Evolutionary conservation across 1,140 invertebrate genomes (phyloP), one percentile per base, ranked within the genome.

Genomic region (Tetramorium parvispinum): DNA sequence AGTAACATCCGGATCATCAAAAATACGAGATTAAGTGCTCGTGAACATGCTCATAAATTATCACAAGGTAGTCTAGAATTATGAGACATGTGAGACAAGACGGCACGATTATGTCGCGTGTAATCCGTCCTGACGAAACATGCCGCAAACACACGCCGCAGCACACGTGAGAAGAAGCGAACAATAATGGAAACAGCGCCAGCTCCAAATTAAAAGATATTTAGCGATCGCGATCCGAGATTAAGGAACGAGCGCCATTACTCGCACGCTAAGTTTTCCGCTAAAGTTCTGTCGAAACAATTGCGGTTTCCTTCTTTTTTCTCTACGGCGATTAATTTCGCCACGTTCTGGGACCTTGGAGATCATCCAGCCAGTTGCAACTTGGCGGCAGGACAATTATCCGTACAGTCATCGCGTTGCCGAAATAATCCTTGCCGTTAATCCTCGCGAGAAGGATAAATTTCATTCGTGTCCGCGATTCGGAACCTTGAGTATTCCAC

Each of bases 111-210:
- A 53, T 24, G 61, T 46, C 32, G 55, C 16, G 59, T 24, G 49
- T 86, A 89, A 89, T 89, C 83, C 40, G 55, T 57, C 88, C 63
- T 89, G 88, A 86, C 61, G 88, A 89, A 89, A 89, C 73, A 24
- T 24, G 32, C 21, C 24, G 43, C 32, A 7, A 85, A 85, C 70
- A 16, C 37, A 32, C 66, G 21, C 10, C 5, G 46, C 32, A 57
- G 70, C 32, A 86, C 88, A 86, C 88, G 87, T 89, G 88, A 87
- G 88, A 89, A 89, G 43, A 76, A 16, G 53, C 10, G 37, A 86
- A 89, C 83, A 89, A 89, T 86, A 59, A 75, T 86, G 87, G 76
- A 89, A 89, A 89, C 37, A 6, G 32, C 68, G 49, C 51, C 68
- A 46, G 59, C 66, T 70, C 40, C 57, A 46, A 7, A 16, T 55